Percentiles rank a stretch among this genome's conserved stretches.
These are phyloP conservation scores for Ephialtes manifestator DNA, from an alignment of 2,888 invertebrate species.

Conservation along the genomic window DNA sequence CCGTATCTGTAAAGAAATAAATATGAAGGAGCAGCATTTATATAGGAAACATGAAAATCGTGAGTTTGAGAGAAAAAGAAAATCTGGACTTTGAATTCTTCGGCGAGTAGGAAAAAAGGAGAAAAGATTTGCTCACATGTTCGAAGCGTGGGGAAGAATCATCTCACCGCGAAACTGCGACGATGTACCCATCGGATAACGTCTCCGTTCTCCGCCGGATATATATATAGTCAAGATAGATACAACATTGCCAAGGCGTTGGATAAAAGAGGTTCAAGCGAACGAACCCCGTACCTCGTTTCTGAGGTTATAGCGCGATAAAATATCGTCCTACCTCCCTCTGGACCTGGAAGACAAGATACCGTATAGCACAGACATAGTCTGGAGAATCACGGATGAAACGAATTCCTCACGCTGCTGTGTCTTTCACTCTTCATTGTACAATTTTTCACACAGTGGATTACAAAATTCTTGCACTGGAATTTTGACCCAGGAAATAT, in stretches of 20 bases:
- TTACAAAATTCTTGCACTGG: background rate
- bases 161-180: conserved; percentile 32
- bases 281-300: conserved; percentile 14
- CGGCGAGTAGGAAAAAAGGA: background rate
- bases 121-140: conserved; percentile 6
- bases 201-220: conserved; percentile 13
- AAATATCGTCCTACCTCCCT: conserved; percentile 38
- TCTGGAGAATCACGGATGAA: background rate
- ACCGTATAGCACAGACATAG: background rate
- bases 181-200: conserved; percentile 52
- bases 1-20: background rate
- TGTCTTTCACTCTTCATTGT: no score
- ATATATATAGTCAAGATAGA: conserved; percentile 25
- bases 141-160: background rate
- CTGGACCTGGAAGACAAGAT: background rate
- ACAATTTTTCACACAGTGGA: background rate
- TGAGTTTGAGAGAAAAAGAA: background rate
- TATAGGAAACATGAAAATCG: background rate
- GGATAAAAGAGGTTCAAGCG: conserved; percentile 23
- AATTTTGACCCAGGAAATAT: background rate
- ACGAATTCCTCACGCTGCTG: conserved; percentile 5
- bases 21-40: background rate
- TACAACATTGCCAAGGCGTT: conserved; percentile 1
- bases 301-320: conserved; percentile 22
- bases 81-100: background rate